Conservation (phyloP, 2,797 vertebrate species). For the Rhinogobio ventralis region DNA sequence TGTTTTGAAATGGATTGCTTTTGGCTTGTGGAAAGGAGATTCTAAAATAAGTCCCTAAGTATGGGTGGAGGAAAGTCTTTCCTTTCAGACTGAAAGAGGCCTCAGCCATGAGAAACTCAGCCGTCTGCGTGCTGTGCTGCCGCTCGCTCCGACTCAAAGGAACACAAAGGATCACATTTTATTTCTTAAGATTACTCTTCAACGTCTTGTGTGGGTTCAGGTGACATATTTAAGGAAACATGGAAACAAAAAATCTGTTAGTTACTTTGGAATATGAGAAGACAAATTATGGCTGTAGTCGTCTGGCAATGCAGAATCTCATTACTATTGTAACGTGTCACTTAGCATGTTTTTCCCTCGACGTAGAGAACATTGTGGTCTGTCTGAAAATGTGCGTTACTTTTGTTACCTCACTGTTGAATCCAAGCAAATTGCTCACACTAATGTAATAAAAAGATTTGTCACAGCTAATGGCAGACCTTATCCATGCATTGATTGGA, state of each 20-base stretch:
- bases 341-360: background rate
- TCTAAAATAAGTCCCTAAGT: constrained; percentile 31
- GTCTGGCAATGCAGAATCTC: constrained; percentile 1
- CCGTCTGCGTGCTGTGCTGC: background rate
- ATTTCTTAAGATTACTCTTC: constrained; percentile 23
- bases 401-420: constrained; percentile 7
- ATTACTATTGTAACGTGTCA: background rate
- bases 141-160: background rate
- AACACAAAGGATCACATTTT: background rate
- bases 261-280: background rate
- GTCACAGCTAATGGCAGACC: background rate
- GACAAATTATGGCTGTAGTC: background rate
- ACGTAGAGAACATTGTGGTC: constrained; percentile 6
- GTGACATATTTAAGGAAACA: background rate
- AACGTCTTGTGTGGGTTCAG: background rate
- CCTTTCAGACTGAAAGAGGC: constrained; percentile 12
- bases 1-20: constrained; percentile 10
- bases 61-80: constrained; percentile 49
- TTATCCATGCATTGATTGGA: background rate
- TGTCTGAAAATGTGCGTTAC: background rate
- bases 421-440: constrained; percentile 10
- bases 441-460: background rate
- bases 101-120: constrained; percentile 18
- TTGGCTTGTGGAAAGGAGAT: constrained; percentile 42
- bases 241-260: background rate